phyloP scores from a whole-genome alignment of 1,140 invertebrate species.

The Tetragonula clypearis region DNA sequence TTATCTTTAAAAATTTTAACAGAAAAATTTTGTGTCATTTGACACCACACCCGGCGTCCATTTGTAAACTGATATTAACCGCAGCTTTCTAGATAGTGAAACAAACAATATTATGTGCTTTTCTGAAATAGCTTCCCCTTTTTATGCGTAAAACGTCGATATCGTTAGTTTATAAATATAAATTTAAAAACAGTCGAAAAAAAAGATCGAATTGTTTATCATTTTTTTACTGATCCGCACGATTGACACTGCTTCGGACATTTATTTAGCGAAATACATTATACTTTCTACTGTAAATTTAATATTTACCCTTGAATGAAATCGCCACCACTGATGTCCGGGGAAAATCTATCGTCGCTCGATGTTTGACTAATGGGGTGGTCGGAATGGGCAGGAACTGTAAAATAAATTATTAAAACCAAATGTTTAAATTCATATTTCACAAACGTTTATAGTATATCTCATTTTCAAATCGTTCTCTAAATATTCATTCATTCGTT shows the following conservation, averaged over 20 bases:
- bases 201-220: neutral
- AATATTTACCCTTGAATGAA: conserved; percentile 72
- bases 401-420: conserved; percentile 44
- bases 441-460: neutral
- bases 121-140: neutral
- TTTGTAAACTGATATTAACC: conserved; percentile 63
- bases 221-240: neutral
- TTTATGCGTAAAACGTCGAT: neutral
- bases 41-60: conserved; percentile 68
- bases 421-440: neutral
- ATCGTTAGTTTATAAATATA: neutral
- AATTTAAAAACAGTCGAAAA: neutral
- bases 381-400: conserved; percentile 62
- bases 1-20: conserved; percentile 67
- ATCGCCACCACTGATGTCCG: conserved; percentile 63
- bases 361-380: conserved; percentile 55
- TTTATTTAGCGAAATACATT: neutral
- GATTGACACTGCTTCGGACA: neutral
- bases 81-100: neutral
- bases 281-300: neutral
- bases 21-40: conserved; percentile 60
- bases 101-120: neutral
- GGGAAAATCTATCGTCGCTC: conserved; percentile 65
- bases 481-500: neutral
- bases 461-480: neutral